Evolutionary conservation across 2,888 invertebrate genomes (phyloP).

Genomic region (Lithophane semibrunnea): DNA sequence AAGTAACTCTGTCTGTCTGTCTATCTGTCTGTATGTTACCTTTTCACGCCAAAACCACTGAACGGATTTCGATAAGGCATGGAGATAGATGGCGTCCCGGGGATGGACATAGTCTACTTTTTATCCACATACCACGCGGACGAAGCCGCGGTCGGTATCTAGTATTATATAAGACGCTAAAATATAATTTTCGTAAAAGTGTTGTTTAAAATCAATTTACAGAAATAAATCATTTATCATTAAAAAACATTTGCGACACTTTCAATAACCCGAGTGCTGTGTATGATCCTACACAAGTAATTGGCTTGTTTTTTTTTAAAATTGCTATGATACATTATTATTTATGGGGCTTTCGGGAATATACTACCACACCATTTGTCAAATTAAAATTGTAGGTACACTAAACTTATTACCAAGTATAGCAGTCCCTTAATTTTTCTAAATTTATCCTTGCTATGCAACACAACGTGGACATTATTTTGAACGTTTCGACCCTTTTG

Average conservation of each 20-base stretch:
- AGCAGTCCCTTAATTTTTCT: not conserved
- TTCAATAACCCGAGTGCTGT: not conserved
- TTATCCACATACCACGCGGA: too few species aligned
- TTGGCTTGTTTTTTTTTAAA: not conserved
- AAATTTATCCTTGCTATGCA: not conserved
- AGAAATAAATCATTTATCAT: not conserved
- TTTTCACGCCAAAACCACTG: too few species aligned
- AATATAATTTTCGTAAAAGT: not conserved
- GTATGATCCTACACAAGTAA: not conserved
- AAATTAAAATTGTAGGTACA: constrained; percentile 10
- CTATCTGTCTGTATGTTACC: too few species aligned
- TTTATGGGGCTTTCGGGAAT: not conserved
- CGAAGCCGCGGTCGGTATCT: too few species aligned
- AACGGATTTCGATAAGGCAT: too few species aligned
- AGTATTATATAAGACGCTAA: not conserved
- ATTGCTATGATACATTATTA: constrained; percentile 3
- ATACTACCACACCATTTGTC: not conserved
- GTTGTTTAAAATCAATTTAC: not conserved
- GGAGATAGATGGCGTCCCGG: too few species aligned
- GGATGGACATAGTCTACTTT: too few species aligned
- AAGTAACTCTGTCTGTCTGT: too few species aligned
- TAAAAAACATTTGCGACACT: not conserved
- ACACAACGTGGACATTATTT: not conserved
- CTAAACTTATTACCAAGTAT: not conserved
- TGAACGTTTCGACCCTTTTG: not conserved